These are phyloP conservation scores for Phylloscopus whistleri DNA, from an alignment of 2,113 vertebrate genomes.

Conservation along the genomic window DNA sequence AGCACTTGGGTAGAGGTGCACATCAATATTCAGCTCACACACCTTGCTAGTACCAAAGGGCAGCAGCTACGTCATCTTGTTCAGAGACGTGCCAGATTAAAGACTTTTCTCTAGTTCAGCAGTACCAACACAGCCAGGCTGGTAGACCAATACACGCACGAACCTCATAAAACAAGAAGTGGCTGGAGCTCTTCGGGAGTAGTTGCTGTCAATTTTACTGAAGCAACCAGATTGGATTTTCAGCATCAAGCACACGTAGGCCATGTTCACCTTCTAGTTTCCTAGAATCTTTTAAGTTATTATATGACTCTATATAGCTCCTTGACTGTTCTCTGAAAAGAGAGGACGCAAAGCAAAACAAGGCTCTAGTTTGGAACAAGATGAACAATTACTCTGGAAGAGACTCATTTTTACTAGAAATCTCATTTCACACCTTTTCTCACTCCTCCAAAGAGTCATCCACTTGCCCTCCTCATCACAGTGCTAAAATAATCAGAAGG, in stretches of 20 bases:
- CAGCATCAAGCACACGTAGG: not conserved
- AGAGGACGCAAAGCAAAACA: not conserved
- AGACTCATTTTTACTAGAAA: not conserved
- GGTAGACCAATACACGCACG: not conserved
- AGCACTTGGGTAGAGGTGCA: not conserved
- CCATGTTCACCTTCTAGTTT: not conserved
- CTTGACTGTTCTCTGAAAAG: not conserved
- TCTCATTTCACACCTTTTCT: not conserved
- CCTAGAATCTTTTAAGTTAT: not conserved
- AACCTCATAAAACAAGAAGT: not conserved
- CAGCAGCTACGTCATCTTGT: not conserved
- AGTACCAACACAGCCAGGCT: not conserved
- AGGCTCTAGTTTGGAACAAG: not conserved
- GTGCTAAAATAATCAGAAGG: not conserved
- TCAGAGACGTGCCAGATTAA: not conserved
- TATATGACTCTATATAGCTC: not conserved
- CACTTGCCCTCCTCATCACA: not conserved
- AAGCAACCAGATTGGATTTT: not conserved
- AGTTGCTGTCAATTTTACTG: not conserved
- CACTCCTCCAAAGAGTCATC: not conserved
- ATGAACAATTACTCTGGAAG: not conserved
- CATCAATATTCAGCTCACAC: not conserved
- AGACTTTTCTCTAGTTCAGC: not conserved
- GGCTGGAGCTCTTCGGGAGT: not conserved
- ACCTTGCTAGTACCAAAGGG: not conserved